Conservation (phyloP, 2,113 vertebrate species). For the Panurus biarmicus region DNA sequence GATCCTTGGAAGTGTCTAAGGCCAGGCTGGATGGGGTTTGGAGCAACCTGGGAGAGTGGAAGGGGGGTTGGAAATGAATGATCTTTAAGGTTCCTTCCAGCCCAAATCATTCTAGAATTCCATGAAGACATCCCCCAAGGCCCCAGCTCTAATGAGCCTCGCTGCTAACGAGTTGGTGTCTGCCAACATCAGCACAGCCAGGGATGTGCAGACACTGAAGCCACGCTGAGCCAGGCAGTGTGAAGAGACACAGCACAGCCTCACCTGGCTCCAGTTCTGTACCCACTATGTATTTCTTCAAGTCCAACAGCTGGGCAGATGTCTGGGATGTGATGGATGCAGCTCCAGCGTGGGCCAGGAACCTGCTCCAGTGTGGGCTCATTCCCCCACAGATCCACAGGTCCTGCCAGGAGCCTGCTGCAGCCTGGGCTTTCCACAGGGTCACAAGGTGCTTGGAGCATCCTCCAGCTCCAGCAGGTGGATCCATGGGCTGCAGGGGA, state of each 20-base stretch:
- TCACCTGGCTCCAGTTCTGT: background rate
- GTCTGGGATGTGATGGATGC: background rate
- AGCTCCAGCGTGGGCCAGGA: background rate
- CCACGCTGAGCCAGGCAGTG: background rate
- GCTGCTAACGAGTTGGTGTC: rapidly evolving
- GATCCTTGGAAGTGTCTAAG: background rate
- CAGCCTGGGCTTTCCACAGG: rapidly evolving
- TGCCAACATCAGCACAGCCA: rapidly evolving
- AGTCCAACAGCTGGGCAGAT: background rate
- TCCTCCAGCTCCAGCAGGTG: background rate
- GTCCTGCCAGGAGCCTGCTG: background rate
- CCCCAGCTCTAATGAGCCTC: background rate
- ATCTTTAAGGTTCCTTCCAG: background rate
- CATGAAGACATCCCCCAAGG: background rate
- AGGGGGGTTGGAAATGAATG: background rate
- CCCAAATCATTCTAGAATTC: background rate
- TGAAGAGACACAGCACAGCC: background rate
- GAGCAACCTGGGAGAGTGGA: background rate
- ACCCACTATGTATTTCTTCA: rapidly evolving
- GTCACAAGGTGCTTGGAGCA: rapidly evolving
- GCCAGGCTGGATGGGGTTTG: background rate
- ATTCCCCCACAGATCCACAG: background rate
- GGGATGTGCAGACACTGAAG: background rate
- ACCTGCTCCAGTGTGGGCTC: background rate
- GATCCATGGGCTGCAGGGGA: background rate